Conservation (phyloP, 1,140 invertebrate genomes). For the Matsumurasca onukii region DNA sequence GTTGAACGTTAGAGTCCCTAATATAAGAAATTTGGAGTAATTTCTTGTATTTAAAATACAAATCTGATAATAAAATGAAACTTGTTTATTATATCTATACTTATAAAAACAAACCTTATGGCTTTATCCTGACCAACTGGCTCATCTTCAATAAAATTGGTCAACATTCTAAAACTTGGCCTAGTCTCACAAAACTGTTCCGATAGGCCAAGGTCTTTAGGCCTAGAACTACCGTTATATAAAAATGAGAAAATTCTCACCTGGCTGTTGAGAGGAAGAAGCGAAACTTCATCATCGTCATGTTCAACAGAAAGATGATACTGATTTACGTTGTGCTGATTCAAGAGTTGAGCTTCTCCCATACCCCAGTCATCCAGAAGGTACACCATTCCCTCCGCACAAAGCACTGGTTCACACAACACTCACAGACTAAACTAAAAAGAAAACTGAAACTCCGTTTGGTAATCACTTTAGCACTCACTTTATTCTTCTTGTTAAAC, state of each 20-base stretch:
- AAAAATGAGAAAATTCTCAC: constrained; percentile 33
- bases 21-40: too few species aligned
- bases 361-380: constrained; percentile 38
- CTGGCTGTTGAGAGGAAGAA: constrained; percentile 41
- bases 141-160: too few species aligned
- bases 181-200: too few species aligned
- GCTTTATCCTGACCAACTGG: too few species aligned
- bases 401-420: not conserved
- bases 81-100: too few species aligned
- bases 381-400: constrained; percentile 36
- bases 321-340: constrained; percentile 25
- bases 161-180: too few species aligned
- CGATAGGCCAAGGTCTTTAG: too few species aligned
- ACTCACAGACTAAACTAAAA: constrained; percentile 4
- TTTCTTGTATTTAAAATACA: too few species aligned
- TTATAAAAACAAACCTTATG: too few species aligned
- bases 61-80: too few species aligned
- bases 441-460: constrained; percentile 23
- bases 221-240: too few species aligned
- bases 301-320: constrained; percentile 30
- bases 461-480: constrained; percentile 19
- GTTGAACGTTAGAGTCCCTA: too few species aligned
- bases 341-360: constrained; percentile 37
- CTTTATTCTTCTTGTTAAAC: not conserved
- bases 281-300: constrained; percentile 38